These are phyloP conservation scores for Danaus melanippus DNA, from an alignment of 1,140 invertebrate genomes.

Conservation along the genomic window DNA sequence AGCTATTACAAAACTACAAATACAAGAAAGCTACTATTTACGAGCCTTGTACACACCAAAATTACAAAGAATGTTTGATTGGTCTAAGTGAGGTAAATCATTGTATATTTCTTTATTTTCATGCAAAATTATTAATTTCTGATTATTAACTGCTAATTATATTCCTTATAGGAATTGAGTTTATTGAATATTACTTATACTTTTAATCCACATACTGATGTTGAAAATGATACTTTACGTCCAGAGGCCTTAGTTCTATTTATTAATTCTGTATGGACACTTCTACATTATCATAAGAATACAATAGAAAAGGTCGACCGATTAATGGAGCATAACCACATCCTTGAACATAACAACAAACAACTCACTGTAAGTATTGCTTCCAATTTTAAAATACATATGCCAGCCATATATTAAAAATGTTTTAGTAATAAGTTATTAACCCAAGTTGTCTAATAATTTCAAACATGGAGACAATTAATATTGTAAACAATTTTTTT, in stretches of 20 bases:
- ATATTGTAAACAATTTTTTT: not conserved
- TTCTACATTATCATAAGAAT: constrained; percentile 49
- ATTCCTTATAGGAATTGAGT: constrained; percentile 47
- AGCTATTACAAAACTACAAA: constrained; percentile 56
- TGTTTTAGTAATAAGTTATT: not conserved
- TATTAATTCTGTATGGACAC: constrained; percentile 49
- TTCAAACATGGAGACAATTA: not conserved
- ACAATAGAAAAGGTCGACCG: constrained; percentile 36
- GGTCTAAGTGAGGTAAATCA: constrained; percentile 48
- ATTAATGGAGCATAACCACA: constrained; percentile 45
- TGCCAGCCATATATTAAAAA: too few relatives aligned
- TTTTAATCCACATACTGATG: constrained; percentile 54
- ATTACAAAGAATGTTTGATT: constrained; percentile 56
- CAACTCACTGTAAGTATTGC: constrained; percentile 43
- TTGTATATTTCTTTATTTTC: constrained; percentile 9
- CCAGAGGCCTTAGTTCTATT: constrained; percentile 46
- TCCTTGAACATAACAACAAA: constrained; percentile 52
- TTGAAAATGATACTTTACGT: constrained; percentile 35
- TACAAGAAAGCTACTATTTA: constrained; percentile 49
- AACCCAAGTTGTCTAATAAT: constrained; percentile 2
- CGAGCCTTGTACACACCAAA: constrained; percentile 52
- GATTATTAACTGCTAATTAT: constrained; percentile 10
- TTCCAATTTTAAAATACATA: too few relatives aligned
- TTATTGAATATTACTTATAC: constrained; percentile 49
- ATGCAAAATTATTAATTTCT: constrained; percentile 7